Base-by-base conservation (phyloP, 2,113 vertebrate genomes). In the Pteropus alecto region DNA sequence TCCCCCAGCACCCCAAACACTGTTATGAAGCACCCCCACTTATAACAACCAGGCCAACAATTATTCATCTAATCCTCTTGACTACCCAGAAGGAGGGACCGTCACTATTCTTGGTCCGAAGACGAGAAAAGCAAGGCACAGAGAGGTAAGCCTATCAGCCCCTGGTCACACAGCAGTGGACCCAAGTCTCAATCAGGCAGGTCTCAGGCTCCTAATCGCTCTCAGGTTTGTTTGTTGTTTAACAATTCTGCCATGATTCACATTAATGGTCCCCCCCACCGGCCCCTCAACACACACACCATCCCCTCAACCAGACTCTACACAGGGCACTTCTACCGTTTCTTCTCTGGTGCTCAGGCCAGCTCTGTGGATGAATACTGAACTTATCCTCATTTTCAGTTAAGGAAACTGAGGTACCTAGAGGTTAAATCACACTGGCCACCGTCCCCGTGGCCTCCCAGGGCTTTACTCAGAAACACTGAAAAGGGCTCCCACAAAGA, bases 321-420 rank as follows among this genome's bases (percentile, higher is more conserved):
- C 46, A 13, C 33, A 2, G 48, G 18, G 2, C 22, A 6, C 22
- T 24, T 54, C 56, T 0, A 0, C 0, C 5, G 0, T 56, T 54
- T 65, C 33, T 46, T n/a, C 15, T 24, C 68, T 24, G 12, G 33
- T 28, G 51, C 33, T 41, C 21, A 5, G 43, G 6, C 65, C 30
- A 41, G n/a, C 46, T 46, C 60, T 35, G 41, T 24, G 71, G 13
- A 7, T 28, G 2, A 26, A 8, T 6, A 11, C 46, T 13, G 41
- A 33, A 14, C 0, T 43, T 16, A 15, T 28, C 9, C 11, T 26
- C 8, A 0, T 14, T 3, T 84, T 33, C 51, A 71, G 9, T 56
- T 12, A 11, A 70, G 60, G 88, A 87, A 73, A 79, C 35, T 0
- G 24, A 96, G 76, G 63, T 38, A 46, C 41, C 2, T 0, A 33